phyloP scores from a whole-genome alignment of 2,113 vertebrate genomes.

The Cepphus grylle region DNA sequence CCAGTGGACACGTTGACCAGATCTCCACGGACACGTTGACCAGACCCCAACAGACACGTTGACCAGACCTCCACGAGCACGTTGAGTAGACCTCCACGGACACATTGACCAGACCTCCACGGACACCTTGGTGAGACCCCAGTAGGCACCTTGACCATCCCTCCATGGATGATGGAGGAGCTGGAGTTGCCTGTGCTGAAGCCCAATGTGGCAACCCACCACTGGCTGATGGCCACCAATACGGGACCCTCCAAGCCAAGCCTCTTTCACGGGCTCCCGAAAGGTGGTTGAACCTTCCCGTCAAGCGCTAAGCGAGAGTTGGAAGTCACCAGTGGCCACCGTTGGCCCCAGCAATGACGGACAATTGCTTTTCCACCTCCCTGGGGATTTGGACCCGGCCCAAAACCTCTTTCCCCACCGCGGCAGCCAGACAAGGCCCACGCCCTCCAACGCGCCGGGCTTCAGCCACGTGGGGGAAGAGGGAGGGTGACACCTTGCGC shows the following conservation, averaged over 20 bases:
- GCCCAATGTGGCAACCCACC: background rate
- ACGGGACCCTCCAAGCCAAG: background rate
- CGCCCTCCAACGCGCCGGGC: background rate
- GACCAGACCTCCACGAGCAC: no score
- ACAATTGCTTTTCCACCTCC: background rate
- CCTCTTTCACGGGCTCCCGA: rapidly evolving
- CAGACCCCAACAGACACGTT: no score
- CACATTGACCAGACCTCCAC: no score
- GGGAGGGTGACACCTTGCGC: background rate
- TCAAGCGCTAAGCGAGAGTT: background rate
- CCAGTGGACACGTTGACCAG: background rate
- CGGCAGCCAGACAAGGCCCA: background rate
- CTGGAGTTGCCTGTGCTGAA: background rate
- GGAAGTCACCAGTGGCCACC: background rate
- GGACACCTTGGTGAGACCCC: no score
- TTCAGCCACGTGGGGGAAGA: background rate
- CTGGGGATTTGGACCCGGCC: background rate
- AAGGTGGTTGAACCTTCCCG: background rate
- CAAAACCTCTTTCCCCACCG: background rate
- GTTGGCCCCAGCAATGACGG: background rate
- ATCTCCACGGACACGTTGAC: no score
- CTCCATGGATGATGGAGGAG: background rate
- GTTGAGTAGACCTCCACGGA: no score
- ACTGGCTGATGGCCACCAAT: background rate
- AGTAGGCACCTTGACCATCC: no score